These are phyloP conservation scores for Cavia porcellus DNA, from an alignment of 2,113 vertebrate species.

Conservation along the genomic window DNA sequence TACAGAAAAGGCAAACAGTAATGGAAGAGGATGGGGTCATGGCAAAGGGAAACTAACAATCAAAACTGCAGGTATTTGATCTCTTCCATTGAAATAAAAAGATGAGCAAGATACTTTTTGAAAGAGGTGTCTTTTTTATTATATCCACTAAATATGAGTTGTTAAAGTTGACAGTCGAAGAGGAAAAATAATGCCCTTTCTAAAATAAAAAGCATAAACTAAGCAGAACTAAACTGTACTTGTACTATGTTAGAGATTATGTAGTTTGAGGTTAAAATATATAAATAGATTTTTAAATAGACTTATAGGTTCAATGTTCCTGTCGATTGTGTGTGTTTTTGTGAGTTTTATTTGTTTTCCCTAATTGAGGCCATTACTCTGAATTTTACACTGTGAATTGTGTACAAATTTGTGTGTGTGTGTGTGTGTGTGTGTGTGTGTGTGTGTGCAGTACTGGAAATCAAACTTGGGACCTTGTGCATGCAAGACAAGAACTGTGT, in stretches of 20 bases:
- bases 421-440: too few species aligned
- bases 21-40: neutral
- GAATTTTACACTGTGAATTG: slow-evolving; percentile 12
- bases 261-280: neutral
- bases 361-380: neutral
- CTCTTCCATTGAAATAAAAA: neutral
- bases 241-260: neutral
- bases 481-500: too few species aligned
- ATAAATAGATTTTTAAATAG: neutral
- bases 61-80: neutral
- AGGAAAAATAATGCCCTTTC: neutral
- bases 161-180: neutral
- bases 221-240: neutral
- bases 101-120: neutral
- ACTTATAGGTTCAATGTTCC: neutral
- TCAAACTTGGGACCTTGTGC: too few species aligned
- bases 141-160: neutral
- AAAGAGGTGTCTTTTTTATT: neutral
- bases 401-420: too few species aligned
- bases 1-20: neutral
- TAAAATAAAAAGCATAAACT: neutral
- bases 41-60: neutral
- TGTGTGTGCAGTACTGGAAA: too few species aligned
- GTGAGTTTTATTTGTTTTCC: neutral
- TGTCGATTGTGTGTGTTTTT: neutral